phyloP scores from a whole-genome alignment of 2,113 vertebrate species.

The Tapirus terrestris region DNA sequence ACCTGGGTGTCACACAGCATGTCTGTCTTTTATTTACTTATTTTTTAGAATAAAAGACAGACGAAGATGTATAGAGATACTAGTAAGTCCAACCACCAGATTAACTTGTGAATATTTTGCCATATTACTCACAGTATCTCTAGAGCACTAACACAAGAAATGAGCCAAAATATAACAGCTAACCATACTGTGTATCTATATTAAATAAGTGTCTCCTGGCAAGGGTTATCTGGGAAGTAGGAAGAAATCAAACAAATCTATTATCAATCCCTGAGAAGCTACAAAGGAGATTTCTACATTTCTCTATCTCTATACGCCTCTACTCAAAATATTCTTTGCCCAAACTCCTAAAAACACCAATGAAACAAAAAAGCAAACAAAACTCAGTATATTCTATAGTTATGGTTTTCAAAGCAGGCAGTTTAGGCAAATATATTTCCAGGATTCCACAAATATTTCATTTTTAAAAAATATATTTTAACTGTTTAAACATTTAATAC shows the following conservation, averaged over 20 bases:
- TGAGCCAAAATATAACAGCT: background rate
- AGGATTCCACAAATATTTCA: background rate
- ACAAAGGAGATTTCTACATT: background rate
- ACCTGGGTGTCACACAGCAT: background rate
- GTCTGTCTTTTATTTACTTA: background rate
- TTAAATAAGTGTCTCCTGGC: background rate
- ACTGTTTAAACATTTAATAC: background rate
- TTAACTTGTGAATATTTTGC: background rate
- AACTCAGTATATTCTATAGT: background rate
- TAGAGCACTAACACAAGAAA: background rate
- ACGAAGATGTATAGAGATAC: background rate
- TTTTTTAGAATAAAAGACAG: background rate
- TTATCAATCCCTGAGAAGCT: background rate
- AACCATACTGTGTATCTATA: background rate
- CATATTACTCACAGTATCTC: background rate
- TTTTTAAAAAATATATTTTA: background rate
- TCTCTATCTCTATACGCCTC: background rate
- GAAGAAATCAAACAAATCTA: background rate
- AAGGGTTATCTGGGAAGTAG: background rate
- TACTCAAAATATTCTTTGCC: background rate
- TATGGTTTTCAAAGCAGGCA: background rate
- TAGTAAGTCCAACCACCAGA: background rate
- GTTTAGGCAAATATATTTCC: background rate
- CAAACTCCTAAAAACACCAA: background rate
- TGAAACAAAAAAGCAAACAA: background rate